Evolutionary conservation across 1,140 invertebrate species (phyloP), one percentile per base, ranked within the genome.

Genomic region (Aphelinus atriplicis): DNA sequence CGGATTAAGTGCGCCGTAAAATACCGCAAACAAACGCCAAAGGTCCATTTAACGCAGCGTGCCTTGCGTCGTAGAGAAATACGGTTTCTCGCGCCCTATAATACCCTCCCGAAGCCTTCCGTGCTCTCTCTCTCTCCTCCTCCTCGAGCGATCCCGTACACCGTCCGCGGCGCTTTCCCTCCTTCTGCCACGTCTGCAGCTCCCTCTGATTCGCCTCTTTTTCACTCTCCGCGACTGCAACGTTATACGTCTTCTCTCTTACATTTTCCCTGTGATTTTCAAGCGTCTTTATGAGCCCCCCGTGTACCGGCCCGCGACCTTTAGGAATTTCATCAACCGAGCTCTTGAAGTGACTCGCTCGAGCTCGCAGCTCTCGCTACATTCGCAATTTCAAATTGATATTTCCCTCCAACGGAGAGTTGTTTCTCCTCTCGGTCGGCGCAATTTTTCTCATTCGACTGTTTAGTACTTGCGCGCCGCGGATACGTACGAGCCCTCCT

Each of bases 1-100:
- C 48, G 63, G 7, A 67, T 67, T 55, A 67, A 67, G 65, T 67
- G 65, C 53, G 65, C 65, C 65, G 65, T 67, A 67, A 67, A 67
- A 56, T 56, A 67, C 51, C 65, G 65, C 65, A 67, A 67, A 67
- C 65, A 67, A 67, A 67, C 65, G 65, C 65, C 53, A 56, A 67
- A 67, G 65, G 51, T 67, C 65, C 65, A 67, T 67, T 67, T 67
- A 67, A 67, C 65, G 65, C 53, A 67, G 65, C 43, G 26, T 10
- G 65, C 65, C 65, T 67, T 56, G 51, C 26, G 48, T 77, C 70
- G 50, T 69, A 57, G 26, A 67, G 65, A 68, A 56, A 69, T 69
- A 69, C 71, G 68, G n/a, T 68, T 74, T 26, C 62, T 46, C 26
- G 64, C 64, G 68, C 51, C 57, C 63, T 56, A 56, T 47, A 7